phyloP scores from a whole-genome alignment of 23 tunicate species.

The Ciona savignyi region DNA sequence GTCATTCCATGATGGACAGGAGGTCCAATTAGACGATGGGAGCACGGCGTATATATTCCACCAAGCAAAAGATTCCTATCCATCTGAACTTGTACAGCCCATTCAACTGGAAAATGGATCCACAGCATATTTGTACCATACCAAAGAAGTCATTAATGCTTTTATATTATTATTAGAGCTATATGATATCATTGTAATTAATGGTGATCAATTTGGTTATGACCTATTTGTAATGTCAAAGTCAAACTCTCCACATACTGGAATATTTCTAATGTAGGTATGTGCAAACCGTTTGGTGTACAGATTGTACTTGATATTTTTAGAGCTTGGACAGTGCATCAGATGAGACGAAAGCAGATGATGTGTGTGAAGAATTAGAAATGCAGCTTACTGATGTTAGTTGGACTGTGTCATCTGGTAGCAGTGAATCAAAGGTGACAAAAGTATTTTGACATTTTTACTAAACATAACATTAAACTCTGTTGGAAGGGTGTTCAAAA shows the following conservation, averaged over 20 bases:
- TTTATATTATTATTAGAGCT: no score
- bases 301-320: no score
- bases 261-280: no score
- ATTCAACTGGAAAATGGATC: constrained; percentile 34
- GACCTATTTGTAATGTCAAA: no score
- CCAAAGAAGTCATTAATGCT: constrained; percentile 4
- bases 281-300: no score
- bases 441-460: no score
- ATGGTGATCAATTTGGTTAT: no score
- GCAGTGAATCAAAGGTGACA: not conserved
- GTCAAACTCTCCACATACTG: no score
- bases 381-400: not conserved
- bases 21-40: constrained; percentile 51
- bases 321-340: not conserved
- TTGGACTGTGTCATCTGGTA: not conserved
- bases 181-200: no score
- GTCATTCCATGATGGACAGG: constrained; percentile 41
- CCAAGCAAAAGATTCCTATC: constrained; percentile 4
- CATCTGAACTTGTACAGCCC: constrained; percentile 6
- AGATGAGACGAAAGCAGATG: not conserved
- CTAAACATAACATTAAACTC: no score
- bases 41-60: constrained; percentile 31
- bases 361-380: not conserved
- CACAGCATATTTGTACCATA: constrained; percentile 23
- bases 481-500: not conserved